Percentiles rank a stretch among this genome's conserved stretches.
These are phyloP conservation scores for Muricea muricata DNA, from an alignment of 92 coral and sea anemone genomes.

Conservation along the genomic window DNA sequence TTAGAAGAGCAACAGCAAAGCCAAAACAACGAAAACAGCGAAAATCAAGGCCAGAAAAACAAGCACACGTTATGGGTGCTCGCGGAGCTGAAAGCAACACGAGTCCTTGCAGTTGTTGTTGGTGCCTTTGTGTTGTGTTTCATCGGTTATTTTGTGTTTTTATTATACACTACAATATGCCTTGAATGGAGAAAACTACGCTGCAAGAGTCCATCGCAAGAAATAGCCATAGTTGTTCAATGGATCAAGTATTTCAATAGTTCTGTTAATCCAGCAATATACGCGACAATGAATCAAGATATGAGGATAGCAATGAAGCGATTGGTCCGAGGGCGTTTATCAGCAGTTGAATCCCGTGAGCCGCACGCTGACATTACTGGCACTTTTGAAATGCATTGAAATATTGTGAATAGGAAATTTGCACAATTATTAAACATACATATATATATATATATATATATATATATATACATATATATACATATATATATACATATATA, in stretches of 20 bases:
- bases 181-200: neutral
- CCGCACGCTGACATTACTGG: too few relatives aligned
- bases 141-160: conserved; percentile 20
- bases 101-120: conserved; percentile 19
- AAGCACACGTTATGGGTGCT: neutral
- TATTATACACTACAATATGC: conserved; percentile 6
- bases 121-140: conserved; percentile 35
- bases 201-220: neutral
- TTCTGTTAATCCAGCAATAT: conserved; percentile 23
- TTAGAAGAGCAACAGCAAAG: neutral
- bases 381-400: conserved; percentile 3
- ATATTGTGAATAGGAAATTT: too few relatives aligned
- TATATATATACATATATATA: too few relatives aligned
- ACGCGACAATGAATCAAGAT: conserved; percentile 9
- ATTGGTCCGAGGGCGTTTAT: neutral
- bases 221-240: neutral
- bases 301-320: conserved; percentile 37
- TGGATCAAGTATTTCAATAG: conserved; percentile 43
- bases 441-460: too few relatives aligned
- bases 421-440: too few relatives aligned
- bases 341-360: neutral
- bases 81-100: conserved; percentile 34
- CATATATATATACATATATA: too few relatives aligned
- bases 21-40: neutral
- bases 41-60: neutral